Percentiles rank a stretch among this genome's conserved stretches.
Evolutionary conservation across 2,888 invertebrate species (phyloP).

Genomic region (Rhagonycha lutea): DNA sequence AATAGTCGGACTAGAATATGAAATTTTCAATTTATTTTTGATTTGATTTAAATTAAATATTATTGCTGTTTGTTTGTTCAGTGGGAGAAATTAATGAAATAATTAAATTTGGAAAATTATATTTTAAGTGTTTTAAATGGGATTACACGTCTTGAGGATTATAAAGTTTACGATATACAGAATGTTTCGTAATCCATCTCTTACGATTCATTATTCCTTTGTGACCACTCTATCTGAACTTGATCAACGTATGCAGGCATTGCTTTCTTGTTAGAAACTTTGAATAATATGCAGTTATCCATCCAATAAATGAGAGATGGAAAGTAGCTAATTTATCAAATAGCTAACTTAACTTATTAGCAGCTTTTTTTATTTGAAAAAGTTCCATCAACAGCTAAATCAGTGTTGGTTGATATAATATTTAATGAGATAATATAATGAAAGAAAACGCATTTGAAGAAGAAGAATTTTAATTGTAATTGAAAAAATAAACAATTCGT

Average conservation of each 20-base stretch:
- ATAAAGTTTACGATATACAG: background rate
- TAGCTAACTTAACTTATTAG: too few relatives aligned
- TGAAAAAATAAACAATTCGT: too few relatives aligned
- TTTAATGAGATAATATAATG: too few relatives aligned
- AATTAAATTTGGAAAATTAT: background rate
- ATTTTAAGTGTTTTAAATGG: background rate
- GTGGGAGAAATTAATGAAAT: background rate
- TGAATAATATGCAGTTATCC: background rate
- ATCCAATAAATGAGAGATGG: background rate
- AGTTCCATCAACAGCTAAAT: too few relatives aligned
- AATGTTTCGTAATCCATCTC: background rate
- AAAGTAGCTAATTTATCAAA: background rate
- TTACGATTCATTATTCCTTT: background rate
- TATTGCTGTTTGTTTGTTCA: background rate
- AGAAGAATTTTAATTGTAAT: too few relatives aligned
- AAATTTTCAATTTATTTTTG: background rate
- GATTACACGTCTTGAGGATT: too few relatives aligned
- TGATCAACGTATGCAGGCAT: background rate
- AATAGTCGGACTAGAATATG: background rate
- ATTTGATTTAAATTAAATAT: background rate
- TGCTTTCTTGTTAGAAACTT: background rate
- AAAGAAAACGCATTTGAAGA: too few relatives aligned
- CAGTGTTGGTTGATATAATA: too few relatives aligned
- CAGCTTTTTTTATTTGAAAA: too few relatives aligned
- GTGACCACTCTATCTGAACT: background rate